phyloP scores from a whole-genome alignment of 2,797 vertebrate species.

The Sparidentex hasta region DNA sequence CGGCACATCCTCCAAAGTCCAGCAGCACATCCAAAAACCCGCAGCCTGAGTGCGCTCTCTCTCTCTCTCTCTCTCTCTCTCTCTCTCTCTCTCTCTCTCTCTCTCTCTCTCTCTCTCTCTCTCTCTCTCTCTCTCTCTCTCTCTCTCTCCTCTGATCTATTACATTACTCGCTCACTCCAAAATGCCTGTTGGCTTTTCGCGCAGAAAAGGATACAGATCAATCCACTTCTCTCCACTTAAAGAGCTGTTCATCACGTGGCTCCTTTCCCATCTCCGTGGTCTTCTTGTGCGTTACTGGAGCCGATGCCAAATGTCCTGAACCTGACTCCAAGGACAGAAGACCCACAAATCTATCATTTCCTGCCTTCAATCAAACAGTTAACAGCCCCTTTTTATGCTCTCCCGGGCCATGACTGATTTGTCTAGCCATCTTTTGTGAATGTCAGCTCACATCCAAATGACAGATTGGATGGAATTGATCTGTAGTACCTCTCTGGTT shows the following conservation, averaged over 20 bases:
- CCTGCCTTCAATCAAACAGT: not conserved
- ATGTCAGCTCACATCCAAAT: constrained; percentile 19
- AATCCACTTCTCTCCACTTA: constrained; percentile 43
- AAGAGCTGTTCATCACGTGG: constrained; percentile 25
- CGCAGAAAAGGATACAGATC: constrained; percentile 49
- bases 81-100: constrained; percentile 10
- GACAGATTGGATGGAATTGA: not conserved
- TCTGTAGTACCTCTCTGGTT: not conserved
- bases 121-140: constrained; percentile 12
- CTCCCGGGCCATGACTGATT: not conserved
- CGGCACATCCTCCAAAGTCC: constrained; percentile 54
- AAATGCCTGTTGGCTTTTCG: constrained; percentile 41
- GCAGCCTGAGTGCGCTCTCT: constrained; percentile 19
- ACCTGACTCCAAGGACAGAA: constrained; percentile 33
- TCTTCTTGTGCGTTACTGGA: constrained; percentile 26
- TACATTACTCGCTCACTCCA: constrained; percentile 40
- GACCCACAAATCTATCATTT: constrained; percentile 10
- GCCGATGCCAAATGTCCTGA: constrained; percentile 23
- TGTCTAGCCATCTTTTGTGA: constrained; percentile 1
- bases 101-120: constrained; percentile 7
- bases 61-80: constrained; percentile 13
- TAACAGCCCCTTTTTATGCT: constrained; percentile 11
- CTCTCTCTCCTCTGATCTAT: constrained; percentile 19
- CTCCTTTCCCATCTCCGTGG: constrained; percentile 13
- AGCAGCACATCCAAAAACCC: constrained; percentile 43